Evolutionary conservation across 2,888 invertebrate genomes (phyloP).

Genomic region (Hedya salicella): DNA sequence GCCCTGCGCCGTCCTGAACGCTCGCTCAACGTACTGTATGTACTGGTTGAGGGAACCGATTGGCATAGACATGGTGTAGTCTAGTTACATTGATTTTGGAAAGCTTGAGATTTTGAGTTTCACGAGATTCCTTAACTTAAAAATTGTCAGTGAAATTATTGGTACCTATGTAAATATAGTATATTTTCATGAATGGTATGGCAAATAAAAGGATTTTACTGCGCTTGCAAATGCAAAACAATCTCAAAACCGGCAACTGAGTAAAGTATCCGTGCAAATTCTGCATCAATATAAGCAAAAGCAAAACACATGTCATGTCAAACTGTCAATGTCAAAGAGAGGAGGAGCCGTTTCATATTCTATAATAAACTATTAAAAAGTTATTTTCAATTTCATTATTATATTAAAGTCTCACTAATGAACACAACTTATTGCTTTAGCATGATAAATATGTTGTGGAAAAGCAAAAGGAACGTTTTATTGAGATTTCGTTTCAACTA

Average conservation of each 20-base stretch:
- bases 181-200: not conserved
- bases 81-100: slow-evolving; percentile 13
- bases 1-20: slow-evolving; percentile 84
- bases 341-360: no score
- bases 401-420: no score
- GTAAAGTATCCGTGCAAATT: not conserved
- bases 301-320: no score
- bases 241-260: not conserved
- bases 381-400: no score
- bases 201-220: not conserved
- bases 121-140: not conserved
- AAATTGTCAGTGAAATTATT: not conserved
- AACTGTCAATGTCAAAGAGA: no score
- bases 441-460: no score
- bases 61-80: slow-evolving; percentile 57
- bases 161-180: not conserved
- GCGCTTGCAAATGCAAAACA: not conserved
- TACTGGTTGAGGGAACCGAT: slow-evolving; percentile 71
- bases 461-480: no score
- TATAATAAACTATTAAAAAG: no score
- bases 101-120: not conserved
- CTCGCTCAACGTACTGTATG: slow-evolving; percentile 72
- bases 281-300: no score
- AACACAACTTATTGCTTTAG: no score
- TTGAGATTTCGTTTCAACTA: no score